phyloP scores from a whole-genome alignment of 1,140 invertebrate genomes.

The Aplysia californica region DNA sequence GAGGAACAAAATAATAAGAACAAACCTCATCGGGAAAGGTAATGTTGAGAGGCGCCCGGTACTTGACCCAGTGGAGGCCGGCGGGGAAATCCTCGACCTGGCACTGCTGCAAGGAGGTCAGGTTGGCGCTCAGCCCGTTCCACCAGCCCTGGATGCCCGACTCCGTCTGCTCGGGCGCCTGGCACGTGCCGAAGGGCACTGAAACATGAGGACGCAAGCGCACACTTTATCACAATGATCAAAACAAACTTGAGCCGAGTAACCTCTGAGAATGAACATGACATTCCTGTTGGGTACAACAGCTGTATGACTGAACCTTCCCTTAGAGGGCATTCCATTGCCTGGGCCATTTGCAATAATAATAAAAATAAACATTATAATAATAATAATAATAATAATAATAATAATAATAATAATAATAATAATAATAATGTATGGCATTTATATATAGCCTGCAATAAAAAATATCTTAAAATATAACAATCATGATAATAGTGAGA shows the following conservation, averaged over 20 bases:
- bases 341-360: conserved; percentile 3
- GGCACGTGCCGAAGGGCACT: conserved; percentile 52
- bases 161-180: conserved; percentile 68
- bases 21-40: conserved; percentile 82
- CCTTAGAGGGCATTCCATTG: conserved; percentile 31
- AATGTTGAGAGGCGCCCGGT: conserved; percentile 85
- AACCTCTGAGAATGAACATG: conserved; percentile 87
- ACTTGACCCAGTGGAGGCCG: conserved; percentile 89
- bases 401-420: too few species aligned
- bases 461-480: too few species aligned
- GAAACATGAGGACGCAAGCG: conserved; percentile 8
- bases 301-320: conserved; percentile 86
- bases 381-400: too few species aligned
- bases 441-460: too few species aligned
- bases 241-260: conserved; percentile 94
- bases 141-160: conserved; percentile 88
- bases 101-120: conserved; percentile 79
- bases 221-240: too few species aligned
- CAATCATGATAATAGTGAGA: too few species aligned
- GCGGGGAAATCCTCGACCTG: conserved; percentile 83
- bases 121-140: conserved; percentile 84
- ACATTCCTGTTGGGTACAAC: conserved; percentile 84
- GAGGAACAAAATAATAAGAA: neutral
- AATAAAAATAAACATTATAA: too few species aligned
- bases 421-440: too few species aligned